phyloP scores from a whole-genome alignment of 2,797 vertebrate species.

The Tadarida brasiliensis region DNA sequence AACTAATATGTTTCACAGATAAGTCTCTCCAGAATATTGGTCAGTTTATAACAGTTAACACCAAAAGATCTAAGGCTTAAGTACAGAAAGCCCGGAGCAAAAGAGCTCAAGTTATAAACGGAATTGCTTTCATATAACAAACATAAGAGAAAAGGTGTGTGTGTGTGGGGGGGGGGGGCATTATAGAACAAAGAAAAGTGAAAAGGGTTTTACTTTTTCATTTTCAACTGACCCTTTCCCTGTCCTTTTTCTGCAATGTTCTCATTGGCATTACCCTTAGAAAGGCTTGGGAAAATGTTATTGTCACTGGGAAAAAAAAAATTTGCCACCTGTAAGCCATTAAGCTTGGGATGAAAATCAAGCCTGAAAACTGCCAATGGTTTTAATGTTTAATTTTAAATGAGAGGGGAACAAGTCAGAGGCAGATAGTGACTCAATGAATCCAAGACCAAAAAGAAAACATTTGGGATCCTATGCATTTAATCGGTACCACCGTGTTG shows the following conservation, averaged over 20 bases:
- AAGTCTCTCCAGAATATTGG: constrained; percentile 32
- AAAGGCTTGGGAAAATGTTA: constrained; percentile 58
- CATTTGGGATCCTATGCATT: constrained; percentile 50
- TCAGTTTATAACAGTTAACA: constrained; percentile 53
- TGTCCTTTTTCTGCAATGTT: constrained; percentile 52
- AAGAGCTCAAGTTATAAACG: constrained; percentile 58
- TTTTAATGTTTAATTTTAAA: constrained; percentile 80
- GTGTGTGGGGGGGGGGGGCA: neutral
- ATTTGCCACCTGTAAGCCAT: constrained; percentile 81
- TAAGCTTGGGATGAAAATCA: constrained; percentile 79
- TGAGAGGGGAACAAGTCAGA: constrained; percentile 68
- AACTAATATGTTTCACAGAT: constrained; percentile 5
- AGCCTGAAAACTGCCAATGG: constrained; percentile 71
- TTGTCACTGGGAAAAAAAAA: neutral
- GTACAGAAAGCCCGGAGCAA: constrained; percentile 26
- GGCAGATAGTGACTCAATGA: constrained; percentile 40
- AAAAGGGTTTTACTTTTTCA: constrained; percentile 54
- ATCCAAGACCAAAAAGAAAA: constrained; percentile 68
- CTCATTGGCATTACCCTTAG: constrained; percentile 55
- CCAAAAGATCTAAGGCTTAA: constrained; percentile 40
- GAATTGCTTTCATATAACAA: constrained; percentile 50
- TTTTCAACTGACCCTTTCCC: constrained; percentile 52
- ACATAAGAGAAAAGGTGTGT: neutral
- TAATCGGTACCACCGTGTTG: constrained; percentile 2
- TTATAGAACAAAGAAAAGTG: constrained; percentile 60